These are phyloP conservation scores for Syngnathus scovelli DNA, from an alignment of 2,113 vertebrate species.

Conservation along the genomic window DNA sequence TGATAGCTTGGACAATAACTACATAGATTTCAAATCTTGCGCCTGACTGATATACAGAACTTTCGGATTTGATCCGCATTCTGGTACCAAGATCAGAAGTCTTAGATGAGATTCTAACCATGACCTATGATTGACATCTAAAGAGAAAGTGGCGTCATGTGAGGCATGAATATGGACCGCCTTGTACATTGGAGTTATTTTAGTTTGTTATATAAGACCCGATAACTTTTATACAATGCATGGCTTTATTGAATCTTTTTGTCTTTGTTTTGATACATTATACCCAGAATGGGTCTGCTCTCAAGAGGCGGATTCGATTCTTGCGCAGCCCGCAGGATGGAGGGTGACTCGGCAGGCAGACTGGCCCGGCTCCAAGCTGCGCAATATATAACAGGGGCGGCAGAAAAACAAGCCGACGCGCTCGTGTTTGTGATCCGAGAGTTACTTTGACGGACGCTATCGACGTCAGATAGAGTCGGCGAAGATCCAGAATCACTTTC, in stretches of 20 bases:
- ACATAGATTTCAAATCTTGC: too few species aligned
- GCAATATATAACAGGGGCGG: constrained; percentile 26
- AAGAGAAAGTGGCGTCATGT: background rate
- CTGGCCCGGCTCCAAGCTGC: constrained; percentile 23
- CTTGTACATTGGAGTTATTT: background rate
- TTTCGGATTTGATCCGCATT: background rate
- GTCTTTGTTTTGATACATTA: background rate
- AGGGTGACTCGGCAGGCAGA: constrained; percentile 39
- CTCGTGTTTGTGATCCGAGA: background rate
- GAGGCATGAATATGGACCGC: background rate
- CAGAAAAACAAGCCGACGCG: background rate
- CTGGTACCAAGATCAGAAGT: background rate
- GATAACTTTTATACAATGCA: background rate
- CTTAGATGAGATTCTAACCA: background rate
- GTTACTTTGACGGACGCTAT: too few species aligned
- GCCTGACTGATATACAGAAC: background rate
- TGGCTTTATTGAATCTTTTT: background rate
- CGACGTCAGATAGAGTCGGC: too few species aligned
- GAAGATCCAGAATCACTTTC: background rate
- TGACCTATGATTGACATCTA: background rate
- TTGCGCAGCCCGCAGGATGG: constrained; percentile 40
- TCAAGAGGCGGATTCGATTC: constrained; percentile 33
- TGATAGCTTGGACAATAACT: too few species aligned
- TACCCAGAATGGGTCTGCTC: constrained; percentile 3
- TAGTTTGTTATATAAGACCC: background rate